Evolutionary conservation across 2,888 invertebrate genomes (phyloP).

Genomic region (Sarcophaga subvicina): DNA sequence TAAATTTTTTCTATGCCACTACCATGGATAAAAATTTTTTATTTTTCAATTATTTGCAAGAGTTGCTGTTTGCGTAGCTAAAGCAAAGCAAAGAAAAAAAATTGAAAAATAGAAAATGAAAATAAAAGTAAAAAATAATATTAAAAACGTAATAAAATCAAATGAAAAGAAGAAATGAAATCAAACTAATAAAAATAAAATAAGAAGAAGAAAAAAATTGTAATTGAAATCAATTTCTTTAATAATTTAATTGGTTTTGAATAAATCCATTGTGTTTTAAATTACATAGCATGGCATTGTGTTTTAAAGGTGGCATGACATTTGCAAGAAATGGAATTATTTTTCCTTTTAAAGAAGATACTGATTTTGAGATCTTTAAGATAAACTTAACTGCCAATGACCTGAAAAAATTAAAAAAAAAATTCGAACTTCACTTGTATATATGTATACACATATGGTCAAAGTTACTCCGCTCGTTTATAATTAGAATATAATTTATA

Average conservation of each 20-base stretch:
- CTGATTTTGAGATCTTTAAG: no score
- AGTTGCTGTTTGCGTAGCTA: slow-evolving; percentile 39
- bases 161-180: background rate
- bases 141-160: background rate
- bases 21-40: slow-evolving; percentile 5
- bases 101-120: background rate
- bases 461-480: no score
- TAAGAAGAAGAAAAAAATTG: background rate
- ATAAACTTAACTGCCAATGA: no score
- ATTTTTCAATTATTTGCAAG: slow-evolving; percentile 63
- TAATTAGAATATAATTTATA: no score
- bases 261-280: background rate
- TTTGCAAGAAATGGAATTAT: no score
- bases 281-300: background rate
- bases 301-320: no score
- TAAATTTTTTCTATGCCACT: background rate
- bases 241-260: background rate
- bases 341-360: no score
- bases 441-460: no score
- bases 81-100: no score
- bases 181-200: background rate
- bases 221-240: background rate
- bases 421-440: no score
- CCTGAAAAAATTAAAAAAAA: no score
- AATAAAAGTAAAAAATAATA: slow-evolving; percentile 14